Percentiles rank a stretch among this genome's conserved stretches.
Conservation (phyloP, 2,797 vertebrate species). For the Ammospiza maritima region DNA sequence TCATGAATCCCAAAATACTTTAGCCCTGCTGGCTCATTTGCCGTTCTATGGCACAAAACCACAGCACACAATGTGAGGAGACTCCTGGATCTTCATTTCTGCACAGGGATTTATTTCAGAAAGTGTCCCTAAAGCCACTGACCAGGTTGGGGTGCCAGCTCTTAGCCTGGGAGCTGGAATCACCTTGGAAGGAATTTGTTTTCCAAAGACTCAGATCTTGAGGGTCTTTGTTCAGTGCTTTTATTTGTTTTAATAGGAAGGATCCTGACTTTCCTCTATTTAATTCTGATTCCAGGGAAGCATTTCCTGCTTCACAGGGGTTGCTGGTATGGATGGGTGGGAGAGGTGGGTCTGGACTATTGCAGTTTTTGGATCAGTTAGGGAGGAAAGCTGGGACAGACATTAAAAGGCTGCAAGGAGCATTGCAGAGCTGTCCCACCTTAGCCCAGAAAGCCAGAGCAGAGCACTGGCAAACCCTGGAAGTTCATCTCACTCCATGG, state of each 20-base stretch:
- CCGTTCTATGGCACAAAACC: rapidly evolving
- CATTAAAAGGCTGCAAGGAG: rapidly evolving
- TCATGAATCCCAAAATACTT: rapidly evolving
- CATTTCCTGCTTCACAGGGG: not conserved
- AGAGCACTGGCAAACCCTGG: not conserved
- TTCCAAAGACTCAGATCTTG: not conserved
- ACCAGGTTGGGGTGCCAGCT: not conserved
- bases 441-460: not conserved
- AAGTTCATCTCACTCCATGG: rapidly evolving
- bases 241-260: not conserved
- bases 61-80: rapidly evolving
- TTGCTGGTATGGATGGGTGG: rapidly evolving
- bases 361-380: not conserved
- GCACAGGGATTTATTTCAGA: not conserved
- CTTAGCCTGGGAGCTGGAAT: not conserved
- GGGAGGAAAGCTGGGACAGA: not conserved
- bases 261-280: not conserved
- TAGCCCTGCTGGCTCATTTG: not conserved
- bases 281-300: not conserved
- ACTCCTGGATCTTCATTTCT: no score
- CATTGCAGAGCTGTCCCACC: not conserved
- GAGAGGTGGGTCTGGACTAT: not conserved
- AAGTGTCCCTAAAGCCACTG: not conserved
- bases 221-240: not conserved
- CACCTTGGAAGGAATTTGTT: not conserved